Conservation (phyloP, 2,888 invertebrate genomes). For the Pterostichus niger region DNA sequence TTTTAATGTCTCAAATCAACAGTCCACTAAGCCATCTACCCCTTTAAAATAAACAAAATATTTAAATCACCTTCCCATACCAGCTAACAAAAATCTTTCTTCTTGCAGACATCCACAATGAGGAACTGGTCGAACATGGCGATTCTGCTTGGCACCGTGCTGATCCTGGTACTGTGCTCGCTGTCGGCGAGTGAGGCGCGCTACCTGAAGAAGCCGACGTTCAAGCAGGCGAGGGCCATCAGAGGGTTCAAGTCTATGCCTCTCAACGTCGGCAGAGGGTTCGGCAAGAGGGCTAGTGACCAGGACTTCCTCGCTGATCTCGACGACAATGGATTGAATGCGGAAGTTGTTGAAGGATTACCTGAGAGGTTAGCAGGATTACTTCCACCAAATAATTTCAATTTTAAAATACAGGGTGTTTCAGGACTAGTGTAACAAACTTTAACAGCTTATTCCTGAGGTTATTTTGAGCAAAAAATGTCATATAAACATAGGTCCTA, state of each 20-base stretch:
- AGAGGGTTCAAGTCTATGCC: constrained; percentile 66
- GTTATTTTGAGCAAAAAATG: no score
- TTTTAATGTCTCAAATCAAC: no score
- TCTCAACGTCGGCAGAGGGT: constrained; percentile 60
- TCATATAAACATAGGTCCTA: no score
- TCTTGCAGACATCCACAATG: constrained; percentile 56
- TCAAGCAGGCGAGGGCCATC: constrained; percentile 66
- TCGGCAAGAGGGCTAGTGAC: constrained; percentile 66
- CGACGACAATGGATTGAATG: constrained; percentile 55
- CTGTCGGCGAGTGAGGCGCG: constrained; percentile 58
- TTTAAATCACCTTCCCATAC: no score
- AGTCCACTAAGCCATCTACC: no score
- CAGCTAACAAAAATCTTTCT: background rate
- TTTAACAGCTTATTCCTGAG: no score
- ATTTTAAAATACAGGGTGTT: no score
- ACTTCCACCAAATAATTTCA: no score
- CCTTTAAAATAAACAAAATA: no score
- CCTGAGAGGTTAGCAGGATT: constrained; percentile 48
- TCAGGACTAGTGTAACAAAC: no score
- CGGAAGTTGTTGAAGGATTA: constrained; percentile 47
- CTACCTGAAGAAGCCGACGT: constrained; percentile 61
- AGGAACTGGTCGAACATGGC: constrained; percentile 49
- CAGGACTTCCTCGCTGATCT: constrained; percentile 44
- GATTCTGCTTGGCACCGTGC: constrained; percentile 40
- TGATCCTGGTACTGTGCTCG: constrained; percentile 50